A percentile compares a stretch with the other conserved stretches of the same genome.
Conservation (phyloP, 2,797 vertebrate genomes). For the Myioborus melanocephalus region DNA sequence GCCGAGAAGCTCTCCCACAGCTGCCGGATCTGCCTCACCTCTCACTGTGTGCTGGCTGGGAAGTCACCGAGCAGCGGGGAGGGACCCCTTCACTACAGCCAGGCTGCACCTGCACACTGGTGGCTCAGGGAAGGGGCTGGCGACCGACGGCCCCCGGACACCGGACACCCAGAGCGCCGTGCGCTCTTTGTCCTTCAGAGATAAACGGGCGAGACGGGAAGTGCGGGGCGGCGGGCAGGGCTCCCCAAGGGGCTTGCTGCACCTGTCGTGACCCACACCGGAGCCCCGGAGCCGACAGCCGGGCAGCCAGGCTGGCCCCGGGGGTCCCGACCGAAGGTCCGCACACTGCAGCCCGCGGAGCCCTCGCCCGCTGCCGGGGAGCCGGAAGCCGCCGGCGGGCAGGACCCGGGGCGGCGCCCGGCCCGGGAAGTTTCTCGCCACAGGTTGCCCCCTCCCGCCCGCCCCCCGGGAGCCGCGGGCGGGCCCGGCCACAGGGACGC, state of each 20-base stretch:
- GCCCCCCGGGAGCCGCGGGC: background rate
- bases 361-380: background rate
- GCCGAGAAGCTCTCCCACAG: background rate
- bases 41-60: background rate
- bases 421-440: background rate
- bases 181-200: background rate
- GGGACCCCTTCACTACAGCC: background rate
- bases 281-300: background rate
- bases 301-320: background rate
- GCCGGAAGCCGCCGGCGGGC: background rate
- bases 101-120: background rate
- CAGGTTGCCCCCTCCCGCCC: background rate
- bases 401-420: background rate
- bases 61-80: background rate
- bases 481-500: slow-evolving; percentile 61
- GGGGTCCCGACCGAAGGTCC: background rate
- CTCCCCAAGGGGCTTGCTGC: background rate
- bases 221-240: background rate
- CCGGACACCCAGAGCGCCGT: background rate
- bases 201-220: background rate
- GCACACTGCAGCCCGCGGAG: background rate
- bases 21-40: background rate
- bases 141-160: background rate
- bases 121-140: background rate
- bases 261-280: background rate